A percentile compares a stretch with the other conserved stretches of the same genome.
phyloP scores from a whole-genome alignment of 2,113 vertebrate genomes.

The Anoplopoma fimbria region DNA sequence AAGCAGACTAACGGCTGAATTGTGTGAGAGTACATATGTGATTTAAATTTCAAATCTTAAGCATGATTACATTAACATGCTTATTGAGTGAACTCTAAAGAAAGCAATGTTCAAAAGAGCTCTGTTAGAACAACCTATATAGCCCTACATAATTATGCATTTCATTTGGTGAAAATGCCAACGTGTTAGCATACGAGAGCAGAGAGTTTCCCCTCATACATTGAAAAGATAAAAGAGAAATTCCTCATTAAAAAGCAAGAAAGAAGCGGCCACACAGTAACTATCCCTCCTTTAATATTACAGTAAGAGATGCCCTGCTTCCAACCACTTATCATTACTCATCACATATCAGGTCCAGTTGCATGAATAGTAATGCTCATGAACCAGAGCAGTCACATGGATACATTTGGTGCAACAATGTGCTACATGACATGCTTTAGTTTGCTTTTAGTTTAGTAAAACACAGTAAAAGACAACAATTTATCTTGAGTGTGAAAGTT shows the following conservation, averaged over 20 bases:
- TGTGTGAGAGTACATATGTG: not conserved
- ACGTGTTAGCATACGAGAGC: not conserved
- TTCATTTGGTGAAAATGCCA: not conserved
- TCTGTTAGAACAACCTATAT: not conserved
- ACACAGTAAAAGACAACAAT: too few relatives aligned
- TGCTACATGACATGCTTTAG: not conserved
- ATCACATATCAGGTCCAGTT: not conserved
- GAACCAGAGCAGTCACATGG: not conserved
- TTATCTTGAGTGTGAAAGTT: too few relatives aligned
- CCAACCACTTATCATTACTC: not conserved
- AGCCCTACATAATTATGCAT: not conserved
- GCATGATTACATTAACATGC: not conserved
- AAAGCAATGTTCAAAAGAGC: not conserved
- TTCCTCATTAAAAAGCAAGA: constrained; percentile 19
- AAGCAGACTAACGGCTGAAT: not conserved
- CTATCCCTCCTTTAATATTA: not conserved
- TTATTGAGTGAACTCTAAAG: not conserved
- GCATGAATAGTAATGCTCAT: not conserved
- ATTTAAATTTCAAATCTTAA: not conserved
- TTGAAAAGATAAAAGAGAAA: constrained; percentile 19
- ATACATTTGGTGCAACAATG: not conserved
- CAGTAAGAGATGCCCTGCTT: not conserved
- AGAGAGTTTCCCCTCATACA: not conserved
- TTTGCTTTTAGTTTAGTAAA: too few relatives aligned
- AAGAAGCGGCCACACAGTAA: not conserved